Conservation (phyloP, 2,113 vertebrate genomes). For the Phalacrocorax carbo region DNA sequence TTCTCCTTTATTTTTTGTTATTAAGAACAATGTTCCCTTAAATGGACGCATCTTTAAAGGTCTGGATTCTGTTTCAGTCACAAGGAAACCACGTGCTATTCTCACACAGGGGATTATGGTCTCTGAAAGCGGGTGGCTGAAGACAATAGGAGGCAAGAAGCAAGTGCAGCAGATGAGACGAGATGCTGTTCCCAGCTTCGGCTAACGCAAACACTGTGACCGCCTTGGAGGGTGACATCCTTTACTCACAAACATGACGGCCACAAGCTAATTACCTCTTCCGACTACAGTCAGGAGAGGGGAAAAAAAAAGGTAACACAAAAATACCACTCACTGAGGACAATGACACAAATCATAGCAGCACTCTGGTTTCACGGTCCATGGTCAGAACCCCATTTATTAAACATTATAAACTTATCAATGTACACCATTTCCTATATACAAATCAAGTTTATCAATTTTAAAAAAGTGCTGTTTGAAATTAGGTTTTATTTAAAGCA, state of each 20-base stretch:
- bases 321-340: background rate
- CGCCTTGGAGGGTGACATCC: background rate
- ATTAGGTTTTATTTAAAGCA: conserved; percentile 43
- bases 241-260: background rate
- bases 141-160: background rate
- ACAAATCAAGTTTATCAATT: conserved; percentile 64
- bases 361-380: background rate
- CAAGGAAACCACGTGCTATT: background rate
- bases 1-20: background rate
- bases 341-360: background rate
- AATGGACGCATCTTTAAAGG: background rate
- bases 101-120: background rate
- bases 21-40: background rate
- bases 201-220: background rate
- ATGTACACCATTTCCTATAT: conserved; percentile 62
- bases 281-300: background rate
- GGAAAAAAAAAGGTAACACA: background rate
- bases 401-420: conserved; percentile 66
- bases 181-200: background rate
- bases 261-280: background rate
- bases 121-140: background rate
- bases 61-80: background rate
- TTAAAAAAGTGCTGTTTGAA: conserved; percentile 50
- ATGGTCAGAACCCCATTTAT: conserved; percentile 52
- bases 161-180: background rate